Conservation (phyloP, 37 sponge, comb jelly and placozoan genomes). For the Axinella damicornis region DNA sequence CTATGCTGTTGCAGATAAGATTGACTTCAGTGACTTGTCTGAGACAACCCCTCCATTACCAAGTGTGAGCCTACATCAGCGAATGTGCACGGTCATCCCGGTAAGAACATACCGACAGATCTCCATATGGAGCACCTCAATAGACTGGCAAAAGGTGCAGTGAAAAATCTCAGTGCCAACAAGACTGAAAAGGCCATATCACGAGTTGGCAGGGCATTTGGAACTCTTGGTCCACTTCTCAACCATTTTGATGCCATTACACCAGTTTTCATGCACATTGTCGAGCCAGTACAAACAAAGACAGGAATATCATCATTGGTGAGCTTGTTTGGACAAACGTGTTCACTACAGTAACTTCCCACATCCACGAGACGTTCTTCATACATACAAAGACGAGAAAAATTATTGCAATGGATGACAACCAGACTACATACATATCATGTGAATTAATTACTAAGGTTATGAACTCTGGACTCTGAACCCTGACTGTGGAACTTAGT, state of each 20-base stretch:
- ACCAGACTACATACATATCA: no score
- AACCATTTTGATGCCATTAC: background rate
- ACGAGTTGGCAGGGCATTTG: background rate
- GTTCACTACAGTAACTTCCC: slow-evolving; percentile 9
- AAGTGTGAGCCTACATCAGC: no score
- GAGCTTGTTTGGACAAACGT: background rate
- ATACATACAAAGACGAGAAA: background rate
- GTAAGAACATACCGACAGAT: background rate
- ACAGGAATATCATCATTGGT: background rate
- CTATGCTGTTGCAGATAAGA: no score
- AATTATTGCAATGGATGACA: no score
- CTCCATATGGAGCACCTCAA: no score
- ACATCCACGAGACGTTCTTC: no score
- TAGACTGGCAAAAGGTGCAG: background rate
- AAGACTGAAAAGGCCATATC: slow-evolving; percentile 11
- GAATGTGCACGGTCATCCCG: no score
- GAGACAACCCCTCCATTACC: no score
- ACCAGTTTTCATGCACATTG: background rate
- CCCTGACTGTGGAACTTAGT: no score
- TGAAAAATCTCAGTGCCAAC: slow-evolving; percentile 4
- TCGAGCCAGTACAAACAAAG: background rate
- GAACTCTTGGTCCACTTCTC: background rate
- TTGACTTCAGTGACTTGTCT: no score
- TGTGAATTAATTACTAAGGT: no score
- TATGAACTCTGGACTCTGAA: no score